Evolutionary conservation across 2,888 invertebrate genomes (phyloP).

Genomic region (Cephus pulcher): DNA sequence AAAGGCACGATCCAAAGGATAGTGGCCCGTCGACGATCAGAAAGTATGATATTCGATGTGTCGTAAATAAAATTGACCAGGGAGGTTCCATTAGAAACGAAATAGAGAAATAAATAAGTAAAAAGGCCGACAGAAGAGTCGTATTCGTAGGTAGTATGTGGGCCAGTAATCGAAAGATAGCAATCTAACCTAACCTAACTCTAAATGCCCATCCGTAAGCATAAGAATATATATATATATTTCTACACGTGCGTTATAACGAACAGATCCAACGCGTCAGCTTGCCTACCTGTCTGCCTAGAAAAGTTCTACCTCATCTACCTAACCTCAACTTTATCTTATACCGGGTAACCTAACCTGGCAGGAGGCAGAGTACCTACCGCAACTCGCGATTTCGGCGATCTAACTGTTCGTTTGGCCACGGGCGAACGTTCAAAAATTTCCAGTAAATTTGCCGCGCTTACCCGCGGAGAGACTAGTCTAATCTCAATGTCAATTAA

Average conservation of each 20-base stretch:
- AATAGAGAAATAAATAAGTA: background rate
- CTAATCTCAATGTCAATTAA: background rate
- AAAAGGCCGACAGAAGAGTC: background rate
- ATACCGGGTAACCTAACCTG: background rate
- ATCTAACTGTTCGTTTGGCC: constrained; percentile 21
- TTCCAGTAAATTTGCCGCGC: background rate
- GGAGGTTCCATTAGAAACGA: background rate
- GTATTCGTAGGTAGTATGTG: constrained; percentile 4
- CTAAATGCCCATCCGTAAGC: background rate
- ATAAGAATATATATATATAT: background rate
- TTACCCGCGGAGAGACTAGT: background rate
- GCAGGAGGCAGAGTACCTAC: background rate
- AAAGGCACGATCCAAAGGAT: background rate
- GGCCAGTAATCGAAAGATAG: constrained; percentile 11
- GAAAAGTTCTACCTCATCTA: background rate
- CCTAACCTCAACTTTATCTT: background rate
- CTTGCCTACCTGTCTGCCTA: background rate
- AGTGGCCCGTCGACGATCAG: background rate
- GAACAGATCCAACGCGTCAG: background rate
- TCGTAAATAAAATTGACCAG: background rate
- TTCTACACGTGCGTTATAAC: background rate
- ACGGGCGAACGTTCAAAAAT: constrained; percentile 7
- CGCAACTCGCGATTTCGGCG: constrained; percentile 18
- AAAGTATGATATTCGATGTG: background rate
- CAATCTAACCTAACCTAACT: constrained; percentile 2